Conservation (phyloP, 2,113 vertebrate genomes). For the Dipodomys ordii region DNA sequence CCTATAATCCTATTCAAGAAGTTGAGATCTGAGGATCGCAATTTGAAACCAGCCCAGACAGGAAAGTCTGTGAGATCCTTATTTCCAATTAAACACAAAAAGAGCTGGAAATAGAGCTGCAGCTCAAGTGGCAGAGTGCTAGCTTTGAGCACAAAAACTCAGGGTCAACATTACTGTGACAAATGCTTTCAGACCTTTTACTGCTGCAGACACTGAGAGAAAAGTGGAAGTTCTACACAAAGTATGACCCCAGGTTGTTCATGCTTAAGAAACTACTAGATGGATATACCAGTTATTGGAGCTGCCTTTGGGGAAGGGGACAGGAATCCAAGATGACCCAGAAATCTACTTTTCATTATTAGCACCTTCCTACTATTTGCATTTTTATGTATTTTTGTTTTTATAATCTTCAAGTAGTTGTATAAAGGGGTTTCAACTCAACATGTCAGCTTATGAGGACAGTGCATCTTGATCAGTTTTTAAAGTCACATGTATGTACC, state of each 20-base stretch:
- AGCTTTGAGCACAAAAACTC: no score
- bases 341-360: background rate
- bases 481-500: background rate
- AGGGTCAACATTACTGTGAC: background rate
- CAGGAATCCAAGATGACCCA: background rate
- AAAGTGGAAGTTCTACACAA: background rate
- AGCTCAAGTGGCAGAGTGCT: no score
- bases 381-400: background rate
- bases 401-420: no score
- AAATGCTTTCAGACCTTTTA: accelerated
- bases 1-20: no score
- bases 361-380: background rate
- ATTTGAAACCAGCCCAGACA: no score
- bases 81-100: no score
- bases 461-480: no score
- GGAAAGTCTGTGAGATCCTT: no score
- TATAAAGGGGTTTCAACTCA: no score
- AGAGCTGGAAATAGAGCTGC: no score
- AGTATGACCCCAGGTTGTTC: background rate
- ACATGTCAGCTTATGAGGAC: no score
- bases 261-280: background rate
- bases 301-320: background rate
- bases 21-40: no score
- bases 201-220: background rate
- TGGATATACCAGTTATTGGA: background rate